These are phyloP conservation scores for Ictalurus punctatus DNA, from an alignment of 2,113 vertebrate genomes.

Conservation along the genomic window DNA sequence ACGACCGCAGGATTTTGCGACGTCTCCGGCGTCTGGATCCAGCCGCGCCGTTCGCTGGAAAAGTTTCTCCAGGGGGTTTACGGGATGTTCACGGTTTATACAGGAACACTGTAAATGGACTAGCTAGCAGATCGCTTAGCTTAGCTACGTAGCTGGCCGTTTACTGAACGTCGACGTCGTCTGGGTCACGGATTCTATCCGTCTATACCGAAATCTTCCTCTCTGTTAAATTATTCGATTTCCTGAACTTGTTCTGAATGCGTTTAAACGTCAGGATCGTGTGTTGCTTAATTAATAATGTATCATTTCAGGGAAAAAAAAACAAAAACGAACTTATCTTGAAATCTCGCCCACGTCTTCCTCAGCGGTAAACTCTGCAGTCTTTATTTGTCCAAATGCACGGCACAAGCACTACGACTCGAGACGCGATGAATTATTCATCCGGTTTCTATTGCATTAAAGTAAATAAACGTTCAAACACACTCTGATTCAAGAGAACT, in stretches of 20 bases:
- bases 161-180: too few relatives aligned
- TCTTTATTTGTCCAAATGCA: background rate
- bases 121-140: too few relatives aligned
- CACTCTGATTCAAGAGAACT: background rate
- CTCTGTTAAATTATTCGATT: background rate
- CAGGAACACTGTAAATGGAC: background rate
- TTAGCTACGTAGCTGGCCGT: too few relatives aligned
- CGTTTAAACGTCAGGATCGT: background rate
- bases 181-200: too few relatives aligned
- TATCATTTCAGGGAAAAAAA: background rate
- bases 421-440: background rate
- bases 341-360: background rate
- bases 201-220: background rate
- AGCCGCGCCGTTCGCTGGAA: background rate
- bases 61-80: background rate
- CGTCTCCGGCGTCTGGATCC: background rate
- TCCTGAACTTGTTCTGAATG: background rate
- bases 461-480: slow-evolving; percentile 13
- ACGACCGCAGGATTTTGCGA: background rate
- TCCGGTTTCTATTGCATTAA: background rate
- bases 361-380: background rate
- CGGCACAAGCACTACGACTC: background rate
- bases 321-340: background rate
- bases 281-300: background rate
- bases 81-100: background rate